Evolutionary conservation across 2,888 invertebrate genomes (phyloP).

Genomic region (Hermaeophaga mercurialis): DNA sequence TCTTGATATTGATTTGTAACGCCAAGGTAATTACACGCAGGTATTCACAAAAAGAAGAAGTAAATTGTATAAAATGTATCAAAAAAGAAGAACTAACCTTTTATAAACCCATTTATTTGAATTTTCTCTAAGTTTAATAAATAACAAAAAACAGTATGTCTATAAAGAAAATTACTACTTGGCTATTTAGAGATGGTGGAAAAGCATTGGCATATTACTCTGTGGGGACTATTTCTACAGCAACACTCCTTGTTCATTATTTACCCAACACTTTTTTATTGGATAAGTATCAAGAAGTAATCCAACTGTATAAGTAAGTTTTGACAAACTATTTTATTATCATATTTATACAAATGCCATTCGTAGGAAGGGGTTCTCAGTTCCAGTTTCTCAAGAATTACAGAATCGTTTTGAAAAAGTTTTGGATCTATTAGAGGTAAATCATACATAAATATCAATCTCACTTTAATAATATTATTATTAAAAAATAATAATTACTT

Average conservation of each 20-base stretch:
- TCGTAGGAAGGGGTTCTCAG: conserved; percentile 66
- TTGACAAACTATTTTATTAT: background rate
- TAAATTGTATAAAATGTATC: no score
- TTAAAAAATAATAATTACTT: no score
- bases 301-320: conserved; percentile 68
- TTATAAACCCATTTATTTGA: no score
- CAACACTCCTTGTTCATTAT: conserved; percentile 58
- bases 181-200: conserved; percentile 64
- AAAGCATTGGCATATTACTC: conserved; percentile 60
- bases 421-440: conserved; percentile 63
- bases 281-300: conserved; percentile 65
- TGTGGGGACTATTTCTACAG: conserved; percentile 58
- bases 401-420: conserved; percentile 63
- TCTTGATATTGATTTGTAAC: no score
- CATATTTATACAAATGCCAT: conserved; percentile 14
- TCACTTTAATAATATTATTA: no score
- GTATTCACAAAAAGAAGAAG: no score
- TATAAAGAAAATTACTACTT: conserved; percentile 48
- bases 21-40: no score
- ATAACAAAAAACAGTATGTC: conserved; percentile 30
- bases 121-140: no score
- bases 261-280: conserved; percentile 68
- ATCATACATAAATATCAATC: no score
- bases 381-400: conserved; percentile 61
- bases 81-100: no score